Percentiles rank a stretch among this genome's conserved stretches.
phyloP scores from a whole-genome alignment of 2,113 vertebrate genomes.

The Echinops telfairi region DNA sequence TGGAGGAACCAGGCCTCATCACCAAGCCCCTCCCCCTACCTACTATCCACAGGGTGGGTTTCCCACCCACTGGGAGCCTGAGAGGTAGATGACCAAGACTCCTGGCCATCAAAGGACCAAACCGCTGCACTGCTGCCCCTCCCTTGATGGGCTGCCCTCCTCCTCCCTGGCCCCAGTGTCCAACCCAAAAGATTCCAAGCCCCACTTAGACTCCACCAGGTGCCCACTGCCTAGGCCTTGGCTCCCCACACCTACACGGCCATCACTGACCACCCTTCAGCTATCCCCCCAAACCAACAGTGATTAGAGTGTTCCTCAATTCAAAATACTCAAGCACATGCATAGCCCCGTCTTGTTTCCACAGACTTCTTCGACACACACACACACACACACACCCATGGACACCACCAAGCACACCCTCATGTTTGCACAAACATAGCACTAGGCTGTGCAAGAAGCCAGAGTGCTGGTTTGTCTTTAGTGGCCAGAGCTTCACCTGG shows the following conservation, averaged over 20 bases:
- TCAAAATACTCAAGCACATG: neutral
- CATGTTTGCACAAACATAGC: too few species aligned
- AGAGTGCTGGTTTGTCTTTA: neutral
- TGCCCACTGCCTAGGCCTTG: neutral
- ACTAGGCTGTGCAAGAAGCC: neutral
- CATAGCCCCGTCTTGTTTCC: neutral
- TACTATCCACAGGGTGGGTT: neutral
- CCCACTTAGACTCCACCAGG: neutral
- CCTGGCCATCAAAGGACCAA: neutral
- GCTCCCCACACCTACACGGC: too few species aligned
- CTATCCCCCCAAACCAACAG: too few species aligned
- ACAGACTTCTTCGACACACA: neutral
- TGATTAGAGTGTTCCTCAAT: neutral
- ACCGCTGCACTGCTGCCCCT: neutral
- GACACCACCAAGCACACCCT: too few species aligned
- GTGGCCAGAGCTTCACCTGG: neutral
- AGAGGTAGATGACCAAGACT: neutral
- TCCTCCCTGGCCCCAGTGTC: neutral
- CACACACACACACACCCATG: neutral
- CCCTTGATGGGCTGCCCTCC: neutral
- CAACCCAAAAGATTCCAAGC: neutral
- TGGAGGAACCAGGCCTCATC: conserved; percentile 60
- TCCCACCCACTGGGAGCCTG: conserved; percentile 13
- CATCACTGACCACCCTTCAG: too few species aligned
- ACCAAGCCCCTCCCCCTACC: neutral